These are phyloP conservation scores for Papilio elwesi DNA, from an alignment of 2,888 invertebrate species.

Conservation along the genomic window DNA sequence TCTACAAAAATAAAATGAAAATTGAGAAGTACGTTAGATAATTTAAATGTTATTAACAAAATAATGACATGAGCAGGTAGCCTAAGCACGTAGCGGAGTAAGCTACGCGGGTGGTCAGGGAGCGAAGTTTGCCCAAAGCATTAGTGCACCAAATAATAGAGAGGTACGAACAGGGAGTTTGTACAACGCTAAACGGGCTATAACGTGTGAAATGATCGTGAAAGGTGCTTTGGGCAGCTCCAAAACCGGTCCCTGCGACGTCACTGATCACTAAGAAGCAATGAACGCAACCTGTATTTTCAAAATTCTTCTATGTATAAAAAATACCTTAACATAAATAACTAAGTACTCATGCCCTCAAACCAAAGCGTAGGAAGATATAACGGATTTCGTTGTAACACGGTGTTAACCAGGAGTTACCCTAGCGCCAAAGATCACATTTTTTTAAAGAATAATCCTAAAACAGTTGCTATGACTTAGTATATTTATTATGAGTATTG, in stretches of 20 bases:
- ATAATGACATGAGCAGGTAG: constrained; percentile 25
- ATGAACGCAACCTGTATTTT: constrained; percentile 10
- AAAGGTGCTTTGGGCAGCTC: constrained; percentile 26
- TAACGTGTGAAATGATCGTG: constrained; percentile 54
- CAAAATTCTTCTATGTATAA: no score
- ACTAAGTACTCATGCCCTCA: no score
- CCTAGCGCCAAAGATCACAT: no score
- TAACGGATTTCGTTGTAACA: no score
- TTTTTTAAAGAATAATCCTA: no score
- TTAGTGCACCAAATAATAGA: constrained; percentile 54
- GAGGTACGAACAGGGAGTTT: constrained; percentile 44
- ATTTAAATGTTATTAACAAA: not conserved
- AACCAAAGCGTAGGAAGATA: no score
- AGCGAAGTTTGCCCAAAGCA: constrained; percentile 49
- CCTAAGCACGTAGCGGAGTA: constrained; percentile 36
- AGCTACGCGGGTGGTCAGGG: constrained; percentile 54
- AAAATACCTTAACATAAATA: no score
- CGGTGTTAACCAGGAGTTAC: no score
- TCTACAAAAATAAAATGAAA: not conserved
- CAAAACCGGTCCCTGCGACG: constrained; percentile 39
- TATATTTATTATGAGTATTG: no score
- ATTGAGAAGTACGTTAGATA: no score
- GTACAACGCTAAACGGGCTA: constrained; percentile 49
- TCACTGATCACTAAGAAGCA: constrained; percentile 25
- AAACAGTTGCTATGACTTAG: no score